Percentiles rank a stretch among this genome's conserved stretches.
Evolutionary conservation across 35 echinoderm and acorn worm species (phyloP).

Genomic region (Stichopus chloronotus): DNA sequence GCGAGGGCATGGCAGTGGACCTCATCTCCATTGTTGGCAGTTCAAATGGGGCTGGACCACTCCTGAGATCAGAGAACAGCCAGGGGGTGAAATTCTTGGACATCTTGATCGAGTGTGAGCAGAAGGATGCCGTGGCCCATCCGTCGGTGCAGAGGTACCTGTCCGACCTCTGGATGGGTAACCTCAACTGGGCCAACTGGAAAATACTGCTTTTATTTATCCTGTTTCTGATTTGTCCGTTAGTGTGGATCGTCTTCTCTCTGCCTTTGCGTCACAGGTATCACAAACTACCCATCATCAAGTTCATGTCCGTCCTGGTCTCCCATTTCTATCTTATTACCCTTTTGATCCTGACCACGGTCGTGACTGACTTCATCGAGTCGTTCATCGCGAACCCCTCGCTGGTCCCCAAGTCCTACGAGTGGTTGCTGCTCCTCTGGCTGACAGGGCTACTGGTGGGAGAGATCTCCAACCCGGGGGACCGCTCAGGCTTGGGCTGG

Average conservation of each 20-base stretch:
- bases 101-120: constrained; percentile 91
- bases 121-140: constrained; percentile 97
- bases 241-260: constrained; percentile 87
- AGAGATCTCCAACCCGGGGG: constrained; percentile 90
- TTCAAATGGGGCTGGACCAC: constrained; percentile 70
- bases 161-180: constrained; percentile 92
- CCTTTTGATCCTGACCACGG: constrained; percentile 83
- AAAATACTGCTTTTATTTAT: constrained; percentile 93
- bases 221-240: constrained; percentile 79
- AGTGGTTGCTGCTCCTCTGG: constrained; percentile 93
- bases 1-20: constrained; percentile 93
- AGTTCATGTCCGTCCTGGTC: constrained; percentile 96
- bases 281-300: constrained; percentile 97
- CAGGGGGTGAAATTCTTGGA: constrained; percentile 85
- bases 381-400: constrained; percentile 70
- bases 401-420: constrained; percentile 83
- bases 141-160: constrained; percentile 95
- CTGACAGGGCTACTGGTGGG: constrained; percentile 84
- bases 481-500: constrained; percentile 91
- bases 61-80: constrained; percentile 79
- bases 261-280: constrained; percentile 80
- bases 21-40: constrained; percentile 79
- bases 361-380: constrained; percentile 84
- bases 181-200: constrained; percentile 88
- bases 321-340: constrained; percentile 90